Percentiles rank a stretch among this genome's conserved stretches.
These are phyloP conservation scores for Osmerus mordax DNA, from an alignment of 2,113 vertebrate species.

Conservation along the genomic window DNA sequence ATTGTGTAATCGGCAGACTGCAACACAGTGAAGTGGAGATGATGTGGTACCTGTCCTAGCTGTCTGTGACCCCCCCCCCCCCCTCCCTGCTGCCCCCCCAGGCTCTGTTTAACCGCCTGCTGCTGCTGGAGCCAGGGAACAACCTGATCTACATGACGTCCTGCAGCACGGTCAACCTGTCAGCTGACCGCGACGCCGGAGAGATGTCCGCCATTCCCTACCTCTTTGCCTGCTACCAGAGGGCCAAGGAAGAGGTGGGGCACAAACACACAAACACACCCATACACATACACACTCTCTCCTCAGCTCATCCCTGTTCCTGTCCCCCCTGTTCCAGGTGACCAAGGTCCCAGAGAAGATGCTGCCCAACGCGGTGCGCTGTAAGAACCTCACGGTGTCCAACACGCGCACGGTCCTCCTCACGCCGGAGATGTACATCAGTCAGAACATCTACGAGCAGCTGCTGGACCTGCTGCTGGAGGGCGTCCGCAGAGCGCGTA, in stretches of 20 bases:
- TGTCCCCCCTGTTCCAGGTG: slow-evolving; percentile 69
- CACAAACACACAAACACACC: not conserved
- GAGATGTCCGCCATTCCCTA: slow-evolving; percentile 87
- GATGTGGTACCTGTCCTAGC: too few relatives aligned
- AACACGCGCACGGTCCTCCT: slow-evolving; percentile 89
- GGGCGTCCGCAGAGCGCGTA: slow-evolving; percentile 80
- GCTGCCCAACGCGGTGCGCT: slow-evolving; percentile 85
- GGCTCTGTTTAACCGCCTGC: slow-evolving; percentile 90
- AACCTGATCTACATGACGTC: slow-evolving; percentile 93
- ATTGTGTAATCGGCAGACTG: too few relatives aligned
- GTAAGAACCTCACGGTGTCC: slow-evolving; percentile 86
- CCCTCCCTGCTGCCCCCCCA: slow-evolving; percentile 41
- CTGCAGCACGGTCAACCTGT: slow-evolving; percentile 80
- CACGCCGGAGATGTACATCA: slow-evolving; percentile 92
- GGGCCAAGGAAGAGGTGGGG: slow-evolving; percentile 90
- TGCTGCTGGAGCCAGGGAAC: slow-evolving; percentile 88
- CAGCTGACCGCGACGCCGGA: slow-evolving; percentile 91
- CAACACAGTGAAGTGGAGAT: too few relatives aligned
- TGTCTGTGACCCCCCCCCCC: too few relatives aligned
- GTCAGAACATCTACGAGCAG: slow-evolving; percentile 89
- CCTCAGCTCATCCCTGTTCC: not conserved
- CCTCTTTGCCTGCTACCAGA: slow-evolving; percentile 89
- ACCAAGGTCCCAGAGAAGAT: slow-evolving; percentile 96
- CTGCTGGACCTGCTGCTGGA: slow-evolving; percentile 92
- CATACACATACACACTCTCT: not conserved